Base-by-base conservation (phyloP, 2,797 vertebrate genomes). In the Crocodylus rhombifer region DNA sequence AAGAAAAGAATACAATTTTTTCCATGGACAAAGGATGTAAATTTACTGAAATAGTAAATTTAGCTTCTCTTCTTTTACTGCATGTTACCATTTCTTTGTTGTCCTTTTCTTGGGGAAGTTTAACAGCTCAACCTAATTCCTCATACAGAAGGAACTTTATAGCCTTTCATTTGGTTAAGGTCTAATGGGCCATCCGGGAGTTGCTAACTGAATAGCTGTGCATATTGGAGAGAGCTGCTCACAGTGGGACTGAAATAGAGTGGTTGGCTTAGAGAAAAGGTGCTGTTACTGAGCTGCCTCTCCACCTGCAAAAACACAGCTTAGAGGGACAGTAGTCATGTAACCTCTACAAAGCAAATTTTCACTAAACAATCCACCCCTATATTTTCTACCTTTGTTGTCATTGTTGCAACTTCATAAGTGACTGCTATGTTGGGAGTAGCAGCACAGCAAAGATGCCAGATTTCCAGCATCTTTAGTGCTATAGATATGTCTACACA, bases 41-140 rank as follows among this genome's bases (percentile, higher is more conserved):
- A 92, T 93, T 92, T 87, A 86, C 25, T 73, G n/a, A 89, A 87
- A 95, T 2, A 94, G 63, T 83, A 91, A 94, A 90, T 80, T 87
- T 23, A 80, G 21, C 42, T 62, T 86, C 60, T 88, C 15, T 94
- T 90, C 86, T 94, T 92, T 92, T 82, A 78, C 61, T 61, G 73
- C 91, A 30, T 91, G 87, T 36, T 94, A 84, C 55, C 42, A 83
- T 94, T 92, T 89, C 17, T 79, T 94, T 96, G 90, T 92, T 96
- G 80, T 96, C 55, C 71, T 96, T 91, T 96, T 80, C 64, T 78
- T 28, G 69, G 60, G 14, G 36, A 96, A 97, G 85, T 86, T 97
- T 96, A 97, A 96, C 76, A 62, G 75, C 77, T 94, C 80, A 91
- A 80, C 71, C 81, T 91, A 94, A 94, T 96, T 97, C 91, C 81